Conservation (phyloP, 2,888 invertebrate genomes). For the Athetis lepigone region DNA sequence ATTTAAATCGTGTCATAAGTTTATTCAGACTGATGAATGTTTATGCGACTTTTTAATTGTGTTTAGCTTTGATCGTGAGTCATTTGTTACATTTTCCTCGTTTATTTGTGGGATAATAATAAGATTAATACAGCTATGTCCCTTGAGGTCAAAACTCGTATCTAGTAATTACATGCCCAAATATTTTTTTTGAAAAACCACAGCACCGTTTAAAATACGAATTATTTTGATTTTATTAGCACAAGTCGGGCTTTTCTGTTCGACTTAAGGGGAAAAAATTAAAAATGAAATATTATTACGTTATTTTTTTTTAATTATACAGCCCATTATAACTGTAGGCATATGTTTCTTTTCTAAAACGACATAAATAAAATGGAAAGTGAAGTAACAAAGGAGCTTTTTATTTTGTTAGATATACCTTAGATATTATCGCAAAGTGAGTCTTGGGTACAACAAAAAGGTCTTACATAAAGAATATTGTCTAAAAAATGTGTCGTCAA, state of each 20-base stretch:
- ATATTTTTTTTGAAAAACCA: too few species aligned
- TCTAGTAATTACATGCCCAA: too few species aligned
- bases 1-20: constrained; percentile 15
- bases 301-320: too few species aligned
- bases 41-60: neutral
- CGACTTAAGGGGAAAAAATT: too few species aligned
- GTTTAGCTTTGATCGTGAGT: neutral
- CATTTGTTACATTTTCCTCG: neutral
- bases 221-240: too few species aligned
- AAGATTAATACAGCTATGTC: too few species aligned
- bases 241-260: too few species aligned
- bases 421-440: constrained; percentile 72
- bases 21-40: neutral
- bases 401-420: constrained; percentile 60
- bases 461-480: constrained; percentile 69
- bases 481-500: constrained; percentile 67
- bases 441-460: constrained; percentile 68
- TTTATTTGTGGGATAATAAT: neutral
- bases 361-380: constrained; percentile 69
- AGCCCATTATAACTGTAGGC: too few species aligned
- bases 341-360: constrained; percentile 27
- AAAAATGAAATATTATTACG: too few species aligned
- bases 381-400: constrained; percentile 65
- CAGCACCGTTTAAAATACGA: too few species aligned
- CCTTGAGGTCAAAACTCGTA: too few species aligned